Evolutionary conservation across 2,888 invertebrate genomes (phyloP), one percentile per base, ranked within the genome.

Genomic region (Meandrusa payeni): DNA sequence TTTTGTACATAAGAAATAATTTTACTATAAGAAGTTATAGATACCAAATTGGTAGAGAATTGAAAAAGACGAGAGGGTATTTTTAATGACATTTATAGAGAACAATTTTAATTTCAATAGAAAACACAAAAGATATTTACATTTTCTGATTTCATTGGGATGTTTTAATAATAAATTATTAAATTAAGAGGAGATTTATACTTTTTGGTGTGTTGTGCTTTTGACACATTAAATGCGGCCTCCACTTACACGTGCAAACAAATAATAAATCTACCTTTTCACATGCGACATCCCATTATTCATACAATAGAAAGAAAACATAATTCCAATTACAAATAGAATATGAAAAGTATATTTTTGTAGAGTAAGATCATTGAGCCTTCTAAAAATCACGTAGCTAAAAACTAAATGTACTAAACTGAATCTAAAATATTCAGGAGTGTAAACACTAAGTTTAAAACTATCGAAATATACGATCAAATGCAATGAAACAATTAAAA

Each of bases 201-300:
- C 26, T 19, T 28, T 38, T 28, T 23, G 6, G 11, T 10, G 38
- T 10, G 7, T 15, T 24, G 26, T 33, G 19, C 19, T 33, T 26
- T 31, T 12, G 13, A 28, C 22, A 43, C 11, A 37, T 32, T 31
- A 12, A 31, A 10, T 23, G 24, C 27, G 6, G 19, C 36, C 40
- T 59, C 64, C 57, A 61, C 60, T 69, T 68, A 59, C 68, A 27
- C 83, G 83, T 86, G 83, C 85, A 83, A 68, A 76, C 69, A 76
- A 69, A 73, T n/a, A n/a, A n/a, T 57, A 64, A 55, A 61, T 70
- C 81, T 82, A 78, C 61, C 64, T 61, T 53, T 67, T 54, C 62
- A 64, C 83, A 86, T 86, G 85, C 85, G 69, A 70, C 80, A 80
- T 81, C 73, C 76, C 81, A 76, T 55, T 64, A 51, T 51, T 64